Evolutionary conservation across 1,140 invertebrate genomes (phyloP).

Genomic region (Aphaenogaster rudis): DNA sequence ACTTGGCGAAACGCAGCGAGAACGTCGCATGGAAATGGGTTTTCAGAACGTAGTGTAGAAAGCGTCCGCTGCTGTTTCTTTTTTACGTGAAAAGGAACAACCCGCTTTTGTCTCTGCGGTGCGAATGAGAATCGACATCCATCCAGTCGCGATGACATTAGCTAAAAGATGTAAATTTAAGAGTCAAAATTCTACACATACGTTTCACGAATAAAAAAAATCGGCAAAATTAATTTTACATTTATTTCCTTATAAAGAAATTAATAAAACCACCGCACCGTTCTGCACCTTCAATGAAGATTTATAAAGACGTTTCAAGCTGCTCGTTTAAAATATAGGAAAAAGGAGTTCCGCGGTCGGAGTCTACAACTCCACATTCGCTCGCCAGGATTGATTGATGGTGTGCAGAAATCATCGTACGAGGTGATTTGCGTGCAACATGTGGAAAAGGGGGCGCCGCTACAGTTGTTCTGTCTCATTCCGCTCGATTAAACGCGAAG

Average conservation of each 20-base stretch:
- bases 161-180: not conserved
- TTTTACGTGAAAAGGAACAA: not conserved
- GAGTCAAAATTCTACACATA: not conserved
- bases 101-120: not conserved
- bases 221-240: not conserved
- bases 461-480: slow-evolving; percentile 79
- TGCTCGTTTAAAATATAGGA: not conserved
- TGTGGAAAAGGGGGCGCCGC: slow-evolving; percentile 39
- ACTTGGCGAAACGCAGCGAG: slow-evolving; percentile 46
- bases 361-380: not conserved
- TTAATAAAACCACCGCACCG: not conserved
- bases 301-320: not conserved
- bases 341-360: not conserved
- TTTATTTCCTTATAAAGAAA: not conserved
- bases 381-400: slow-evolving; percentile 23
- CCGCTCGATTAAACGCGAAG: slow-evolving; percentile 82
- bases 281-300: not conserved
- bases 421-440: slow-evolving; percentile 50
- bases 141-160: slow-evolving; percentile 2
- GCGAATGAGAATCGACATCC: not conserved
- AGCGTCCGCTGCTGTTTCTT: slow-evolving; percentile 20
- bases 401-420: slow-evolving; percentile 39
- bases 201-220: not conserved
- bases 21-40: slow-evolving; percentile 47
- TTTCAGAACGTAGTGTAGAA: slow-evolving; percentile 54